Percentiles rank a stretch among this genome's conserved stretches.
These are phyloP conservation scores for Cygnus olor DNA, from an alignment of 2,797 vertebrate species.

Conservation along the genomic window DNA sequence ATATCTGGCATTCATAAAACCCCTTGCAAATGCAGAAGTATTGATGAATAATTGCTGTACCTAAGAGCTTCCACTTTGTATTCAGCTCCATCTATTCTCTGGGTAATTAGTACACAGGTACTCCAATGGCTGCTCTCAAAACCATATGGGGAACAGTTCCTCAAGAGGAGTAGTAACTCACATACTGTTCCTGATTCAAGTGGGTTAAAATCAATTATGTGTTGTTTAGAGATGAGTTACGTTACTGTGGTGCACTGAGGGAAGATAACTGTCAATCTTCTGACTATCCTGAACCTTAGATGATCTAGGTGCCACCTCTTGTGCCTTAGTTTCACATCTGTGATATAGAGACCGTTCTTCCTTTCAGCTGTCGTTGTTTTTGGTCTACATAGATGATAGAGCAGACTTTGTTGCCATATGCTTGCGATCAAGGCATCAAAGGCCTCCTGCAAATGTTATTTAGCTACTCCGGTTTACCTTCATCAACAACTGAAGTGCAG, in stretches of 20 bases:
- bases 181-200: fast-evolving
- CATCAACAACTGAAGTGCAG: background rate
- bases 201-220: background rate
- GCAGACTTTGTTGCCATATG: background rate
- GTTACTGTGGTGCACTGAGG: background rate
- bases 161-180: background rate
- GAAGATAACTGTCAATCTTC: background rate
- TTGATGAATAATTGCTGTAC: background rate
- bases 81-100: background rate
- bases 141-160: background rate
- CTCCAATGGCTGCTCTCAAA: background rate
- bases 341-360: background rate
- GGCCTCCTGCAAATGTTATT: background rate
- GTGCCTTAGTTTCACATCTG: background rate
- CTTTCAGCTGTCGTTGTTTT: background rate
- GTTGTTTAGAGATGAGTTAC: background rate
- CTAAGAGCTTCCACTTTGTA: background rate
- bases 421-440: background rate
- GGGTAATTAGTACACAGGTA: background rate
- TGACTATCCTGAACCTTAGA: background rate
- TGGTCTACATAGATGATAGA: background rate
- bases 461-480: background rate
- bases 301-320: background rate
- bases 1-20: background rate
- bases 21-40: background rate